Conservation (phyloP, 2,113 vertebrate genomes). For the Pseudorhombus dupliciocellatus region DNA sequence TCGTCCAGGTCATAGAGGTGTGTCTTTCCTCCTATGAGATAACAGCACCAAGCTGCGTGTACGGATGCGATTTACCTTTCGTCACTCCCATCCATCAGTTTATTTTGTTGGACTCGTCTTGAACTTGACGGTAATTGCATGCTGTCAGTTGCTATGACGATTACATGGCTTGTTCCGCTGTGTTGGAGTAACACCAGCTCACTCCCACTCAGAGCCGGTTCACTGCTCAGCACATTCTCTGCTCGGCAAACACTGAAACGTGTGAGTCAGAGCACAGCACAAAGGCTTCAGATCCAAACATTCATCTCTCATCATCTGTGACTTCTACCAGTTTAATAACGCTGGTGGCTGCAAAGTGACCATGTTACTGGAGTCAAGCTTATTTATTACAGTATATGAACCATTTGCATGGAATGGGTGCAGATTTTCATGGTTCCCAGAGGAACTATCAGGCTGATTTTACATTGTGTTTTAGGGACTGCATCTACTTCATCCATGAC, state of each 20-base stretch:
- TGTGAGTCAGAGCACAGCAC: neutral
- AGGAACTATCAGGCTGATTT: too few relatives aligned
- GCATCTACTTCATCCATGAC: too few relatives aligned
- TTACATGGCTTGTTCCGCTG: slow-evolving; percentile 51
- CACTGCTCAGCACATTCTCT: slow-evolving; percentile 32
- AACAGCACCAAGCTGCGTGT: neutral
- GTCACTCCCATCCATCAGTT: slow-evolving; percentile 16
- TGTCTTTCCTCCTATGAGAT: neutral
- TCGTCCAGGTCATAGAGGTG: slow-evolving; percentile 29
- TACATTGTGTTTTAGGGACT: too few relatives aligned
- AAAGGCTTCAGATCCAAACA: neutral
- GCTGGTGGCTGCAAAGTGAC: neutral
- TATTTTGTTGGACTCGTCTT: slow-evolving; percentile 21
- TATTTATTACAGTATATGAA: neutral
- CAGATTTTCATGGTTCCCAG: neutral
- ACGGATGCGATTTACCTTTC: neutral
- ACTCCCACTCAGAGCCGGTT: slow-evolving; percentile 39
- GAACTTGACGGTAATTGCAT: slow-evolving; percentile 44
- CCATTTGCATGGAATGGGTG: neutral
- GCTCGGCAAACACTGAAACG: slow-evolving; percentile 19
- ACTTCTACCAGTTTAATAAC: neutral
- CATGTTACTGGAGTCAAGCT: too few relatives aligned
- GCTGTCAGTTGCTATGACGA: slow-evolving; percentile 64
- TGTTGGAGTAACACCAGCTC: slow-evolving; percentile 37
- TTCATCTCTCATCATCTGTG: slow-evolving; percentile 5